Evolutionary conservation across 1,140 invertebrate genomes (phyloP).

Genomic region (Ceratina japonica): DNA sequence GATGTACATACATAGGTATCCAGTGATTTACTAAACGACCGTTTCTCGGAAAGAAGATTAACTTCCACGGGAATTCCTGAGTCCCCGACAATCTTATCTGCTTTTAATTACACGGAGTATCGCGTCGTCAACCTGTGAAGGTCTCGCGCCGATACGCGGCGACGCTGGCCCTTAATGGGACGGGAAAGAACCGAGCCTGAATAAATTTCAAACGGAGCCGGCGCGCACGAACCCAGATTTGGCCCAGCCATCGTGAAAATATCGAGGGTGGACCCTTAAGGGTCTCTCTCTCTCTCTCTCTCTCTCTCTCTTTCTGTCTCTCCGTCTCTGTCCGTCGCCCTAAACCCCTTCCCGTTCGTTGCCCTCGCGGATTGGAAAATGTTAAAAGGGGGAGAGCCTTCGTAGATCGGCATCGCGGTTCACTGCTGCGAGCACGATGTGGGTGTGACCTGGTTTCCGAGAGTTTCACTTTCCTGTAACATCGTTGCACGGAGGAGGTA

Average conservation of each 20-base stretch:
- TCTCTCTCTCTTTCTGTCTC: no score
- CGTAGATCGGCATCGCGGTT: slow-evolving; percentile 71
- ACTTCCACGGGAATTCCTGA: not conserved
- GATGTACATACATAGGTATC: no score
- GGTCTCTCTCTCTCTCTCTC: not conserved
- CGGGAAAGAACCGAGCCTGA: not conserved
- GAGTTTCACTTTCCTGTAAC: slow-evolving; percentile 80
- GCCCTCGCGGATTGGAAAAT: slow-evolving; percentile 38
- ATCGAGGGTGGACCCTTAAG: not conserved
- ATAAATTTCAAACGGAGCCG: no score
- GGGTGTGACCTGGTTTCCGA: slow-evolving; percentile 80
- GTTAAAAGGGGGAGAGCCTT: slow-evolving; percentile 57
- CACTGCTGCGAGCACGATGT: slow-evolving; percentile 75
- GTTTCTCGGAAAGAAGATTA: not conserved
- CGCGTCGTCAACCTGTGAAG: not conserved
- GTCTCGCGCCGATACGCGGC: not conserved
- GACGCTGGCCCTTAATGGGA: not conserved
- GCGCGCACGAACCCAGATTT: not conserved
- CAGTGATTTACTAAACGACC: no score
- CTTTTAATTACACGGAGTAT: slow-evolving; percentile 6
- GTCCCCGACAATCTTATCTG: not conserved
- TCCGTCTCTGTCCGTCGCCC: no score
- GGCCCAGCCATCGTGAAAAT: not conserved
- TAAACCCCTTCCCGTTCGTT: not conserved
- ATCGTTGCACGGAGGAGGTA: slow-evolving; percentile 73